Conservation (phyloP, 2,113 vertebrate species). For the Lasiurus borealis region DNA sequence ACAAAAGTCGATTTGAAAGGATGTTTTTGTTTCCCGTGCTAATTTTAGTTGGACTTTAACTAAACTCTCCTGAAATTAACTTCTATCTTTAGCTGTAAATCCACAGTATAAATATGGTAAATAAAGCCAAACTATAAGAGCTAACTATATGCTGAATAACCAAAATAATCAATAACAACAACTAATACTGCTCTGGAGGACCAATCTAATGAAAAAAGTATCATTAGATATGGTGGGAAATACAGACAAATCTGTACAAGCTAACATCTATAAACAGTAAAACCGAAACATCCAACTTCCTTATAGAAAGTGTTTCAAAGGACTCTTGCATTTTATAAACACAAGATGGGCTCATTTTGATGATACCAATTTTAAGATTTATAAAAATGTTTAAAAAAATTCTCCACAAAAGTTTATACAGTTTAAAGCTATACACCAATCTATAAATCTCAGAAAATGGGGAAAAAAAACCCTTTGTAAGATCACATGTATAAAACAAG, state of each 20-base stretch:
- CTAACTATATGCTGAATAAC: conserved; percentile 71
- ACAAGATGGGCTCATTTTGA: conserved; percentile 89
- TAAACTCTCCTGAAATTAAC: conserved; percentile 51
- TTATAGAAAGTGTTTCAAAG: conserved; percentile 88
- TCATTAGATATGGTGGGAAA: conserved; percentile 82
- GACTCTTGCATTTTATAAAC: conserved; percentile 87
- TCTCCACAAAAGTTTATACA: conserved; percentile 86
- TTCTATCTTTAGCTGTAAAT: conserved; percentile 58
- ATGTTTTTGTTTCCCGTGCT: conserved; percentile 66
- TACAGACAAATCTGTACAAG: conserved; percentile 83
- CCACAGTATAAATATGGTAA: conserved; percentile 78
- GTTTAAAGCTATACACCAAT: conserved; percentile 90
- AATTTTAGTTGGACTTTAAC: conserved; percentile 57
- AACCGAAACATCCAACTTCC: conserved; percentile 86
- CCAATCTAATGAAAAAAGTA: conserved; percentile 80
- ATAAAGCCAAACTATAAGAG: conserved; percentile 70
- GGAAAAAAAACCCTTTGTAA: conserved; percentile 86
- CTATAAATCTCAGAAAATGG: conserved; percentile 87
- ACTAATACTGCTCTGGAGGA: conserved; percentile 83
- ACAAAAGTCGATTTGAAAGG: conserved; percentile 57
- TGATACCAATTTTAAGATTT: conserved; percentile 88
- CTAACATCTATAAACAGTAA: conserved; percentile 83
- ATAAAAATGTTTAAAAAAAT: conserved; percentile 89
- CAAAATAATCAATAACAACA: conserved; percentile 76
- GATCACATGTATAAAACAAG: conserved; percentile 91